Conservation (phyloP, 2,113 vertebrate species). For the Xiphophorus maculatus region DNA sequence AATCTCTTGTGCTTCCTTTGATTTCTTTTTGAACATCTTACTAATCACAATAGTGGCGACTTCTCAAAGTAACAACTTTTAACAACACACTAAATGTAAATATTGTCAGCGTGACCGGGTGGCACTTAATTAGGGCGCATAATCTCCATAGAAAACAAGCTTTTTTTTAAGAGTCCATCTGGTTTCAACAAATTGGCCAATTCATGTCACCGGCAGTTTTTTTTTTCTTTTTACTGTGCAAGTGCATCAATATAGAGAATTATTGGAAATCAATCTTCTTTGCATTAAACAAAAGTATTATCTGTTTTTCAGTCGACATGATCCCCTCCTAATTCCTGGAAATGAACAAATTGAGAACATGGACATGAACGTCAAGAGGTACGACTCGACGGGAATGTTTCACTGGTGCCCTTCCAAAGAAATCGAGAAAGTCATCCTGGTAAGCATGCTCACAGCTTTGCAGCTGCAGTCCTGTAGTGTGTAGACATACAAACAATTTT, state of each 20-base stretch:
- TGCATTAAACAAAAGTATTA: neutral
- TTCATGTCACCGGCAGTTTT: neutral
- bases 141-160: neutral
- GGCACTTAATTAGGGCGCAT: neutral
- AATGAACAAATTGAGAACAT: slow-evolving; percentile 98
- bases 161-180: neutral
- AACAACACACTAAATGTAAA: neutral
- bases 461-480: neutral
- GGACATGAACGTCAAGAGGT: slow-evolving; percentile 97
- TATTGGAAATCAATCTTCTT: neutral
- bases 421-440: slow-evolving; percentile 98
- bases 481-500: slow-evolving; percentile 1
- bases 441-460: slow-evolving; percentile 73
- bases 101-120: neutral
- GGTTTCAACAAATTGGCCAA: neutral
- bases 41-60: neutral
- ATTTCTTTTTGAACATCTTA: neutral
- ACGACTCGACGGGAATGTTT: slow-evolving; percentile 99
- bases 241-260: slow-evolving; percentile 1
- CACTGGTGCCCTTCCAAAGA: slow-evolving; percentile 98
- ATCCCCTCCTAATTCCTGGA: slow-evolving; percentile 94
- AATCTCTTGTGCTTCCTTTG: neutral
- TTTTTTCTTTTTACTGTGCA: neutral
- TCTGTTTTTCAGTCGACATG: slow-evolving; percentile 84
- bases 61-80: neutral